Conservation (phyloP, 2,113 vertebrate genomes). For the Mugil cephalus region DNA sequence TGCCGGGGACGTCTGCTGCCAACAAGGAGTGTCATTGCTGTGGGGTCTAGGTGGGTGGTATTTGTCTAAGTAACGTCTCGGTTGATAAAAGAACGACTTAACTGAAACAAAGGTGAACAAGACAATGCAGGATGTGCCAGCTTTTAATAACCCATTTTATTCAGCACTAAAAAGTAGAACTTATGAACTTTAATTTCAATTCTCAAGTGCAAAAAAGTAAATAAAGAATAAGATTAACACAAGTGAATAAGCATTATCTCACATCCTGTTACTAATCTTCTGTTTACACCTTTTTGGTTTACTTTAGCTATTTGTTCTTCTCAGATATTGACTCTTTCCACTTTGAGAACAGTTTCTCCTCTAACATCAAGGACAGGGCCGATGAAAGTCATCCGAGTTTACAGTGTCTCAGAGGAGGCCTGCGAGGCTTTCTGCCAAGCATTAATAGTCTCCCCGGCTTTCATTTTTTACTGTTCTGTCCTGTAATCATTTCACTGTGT, state of each 20-base stretch:
- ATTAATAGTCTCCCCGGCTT: constrained; percentile 35
- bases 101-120: too few relatives aligned
- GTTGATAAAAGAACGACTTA: too few relatives aligned
- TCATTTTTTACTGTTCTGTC: constrained; percentile 40
- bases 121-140: too few relatives aligned
- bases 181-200: too few relatives aligned
- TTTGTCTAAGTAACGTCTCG: too few relatives aligned
- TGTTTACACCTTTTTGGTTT: constrained; percentile 1
- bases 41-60: too few relatives aligned
- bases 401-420: constrained; percentile 30
- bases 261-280: not conserved
- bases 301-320: not conserved
- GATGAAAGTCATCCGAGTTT: constrained; percentile 57
- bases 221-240: not conserved
- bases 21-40: too few relatives aligned
- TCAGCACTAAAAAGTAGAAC: too few relatives aligned
- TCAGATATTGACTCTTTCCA: constrained; percentile 38
- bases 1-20: too few relatives aligned
- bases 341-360: constrained; percentile 25
- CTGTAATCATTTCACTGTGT: constrained; percentile 21
- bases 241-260: not conserved
- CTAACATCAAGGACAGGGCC: constrained; percentile 34
- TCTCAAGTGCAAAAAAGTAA: too few relatives aligned
- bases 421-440: constrained; percentile 37
- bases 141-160: too few relatives aligned